Conservation (phyloP, 2,113 vertebrate species). For the Typhlomys cinereus region DNA sequence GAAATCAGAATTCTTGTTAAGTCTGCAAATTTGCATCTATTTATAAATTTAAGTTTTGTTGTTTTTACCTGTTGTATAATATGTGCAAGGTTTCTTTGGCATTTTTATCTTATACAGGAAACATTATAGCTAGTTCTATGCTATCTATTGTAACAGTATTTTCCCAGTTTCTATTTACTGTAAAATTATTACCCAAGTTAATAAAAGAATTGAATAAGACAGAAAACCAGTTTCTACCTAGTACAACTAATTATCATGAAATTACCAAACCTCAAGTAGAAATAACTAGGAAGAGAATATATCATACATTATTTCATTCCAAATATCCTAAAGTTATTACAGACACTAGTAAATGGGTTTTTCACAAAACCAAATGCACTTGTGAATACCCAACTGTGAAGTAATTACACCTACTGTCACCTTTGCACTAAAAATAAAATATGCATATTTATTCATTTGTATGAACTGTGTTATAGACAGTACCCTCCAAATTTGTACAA, state of each 20-base stretch:
- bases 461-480: neutral
- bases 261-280: neutral
- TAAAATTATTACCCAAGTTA: neutral
- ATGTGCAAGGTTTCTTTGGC: too few relatives aligned
- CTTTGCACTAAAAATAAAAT: neutral
- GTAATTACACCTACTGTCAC: neutral
- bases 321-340: neutral
- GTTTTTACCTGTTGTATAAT: neutral
- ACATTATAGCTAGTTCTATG: neutral
- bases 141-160: neutral
- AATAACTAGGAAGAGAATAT: neutral
- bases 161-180: neutral
- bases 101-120: neutral
- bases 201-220: neutral
- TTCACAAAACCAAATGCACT: neutral
- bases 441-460: neutral
- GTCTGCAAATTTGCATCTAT: neutral
- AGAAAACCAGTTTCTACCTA: neutral
- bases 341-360: neutral
- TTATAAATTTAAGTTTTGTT: neutral
- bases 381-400: neutral
- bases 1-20: too few relatives aligned
- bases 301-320: neutral
- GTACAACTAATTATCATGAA: neutral
- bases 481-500: neutral